Conservation (phyloP, 2,888 invertebrate genomes). For the Taphrorychus bicolor region DNA sequence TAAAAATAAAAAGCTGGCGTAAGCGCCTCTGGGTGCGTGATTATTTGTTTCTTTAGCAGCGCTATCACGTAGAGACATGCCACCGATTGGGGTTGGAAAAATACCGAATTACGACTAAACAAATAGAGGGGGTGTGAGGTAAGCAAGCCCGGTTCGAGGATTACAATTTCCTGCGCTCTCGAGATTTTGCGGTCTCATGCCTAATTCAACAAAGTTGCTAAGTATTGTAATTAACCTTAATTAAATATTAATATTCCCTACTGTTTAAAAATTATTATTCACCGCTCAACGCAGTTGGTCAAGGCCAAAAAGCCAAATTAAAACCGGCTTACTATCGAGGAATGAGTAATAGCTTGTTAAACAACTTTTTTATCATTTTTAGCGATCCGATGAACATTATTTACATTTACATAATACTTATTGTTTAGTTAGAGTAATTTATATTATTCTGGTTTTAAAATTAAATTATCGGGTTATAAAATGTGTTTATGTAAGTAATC, state of each 20-base stretch:
- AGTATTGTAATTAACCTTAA: not conserved
- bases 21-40: conserved; percentile 19
- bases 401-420: not conserved
- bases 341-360: conserved; percentile 7
- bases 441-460: not conserved
- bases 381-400: not conserved
- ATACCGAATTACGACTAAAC: conserved; percentile 24
- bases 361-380: conserved; percentile 1
- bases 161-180: not conserved
- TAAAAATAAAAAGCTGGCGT: conserved; percentile 19
- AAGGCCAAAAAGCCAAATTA: conserved; percentile 8
- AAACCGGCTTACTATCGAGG: not conserved
- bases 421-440: not conserved
- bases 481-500: too few relatives aligned
- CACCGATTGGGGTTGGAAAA: conserved; percentile 23
- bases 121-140: conserved; percentile 17
- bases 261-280: conserved; percentile 5
- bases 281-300: not conserved
- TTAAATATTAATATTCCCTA: conserved; percentile 3
- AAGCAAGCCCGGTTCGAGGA: conserved; percentile 12
- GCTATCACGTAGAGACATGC: conserved; percentile 27
- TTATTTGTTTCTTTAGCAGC: conserved; percentile 29
- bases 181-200: not conserved
- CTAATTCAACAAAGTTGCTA: not conserved
- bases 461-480: not conserved